Evolutionary conservation across 1,140 invertebrate species (phyloP).

Genomic region (Brachionus angularis): DNA sequence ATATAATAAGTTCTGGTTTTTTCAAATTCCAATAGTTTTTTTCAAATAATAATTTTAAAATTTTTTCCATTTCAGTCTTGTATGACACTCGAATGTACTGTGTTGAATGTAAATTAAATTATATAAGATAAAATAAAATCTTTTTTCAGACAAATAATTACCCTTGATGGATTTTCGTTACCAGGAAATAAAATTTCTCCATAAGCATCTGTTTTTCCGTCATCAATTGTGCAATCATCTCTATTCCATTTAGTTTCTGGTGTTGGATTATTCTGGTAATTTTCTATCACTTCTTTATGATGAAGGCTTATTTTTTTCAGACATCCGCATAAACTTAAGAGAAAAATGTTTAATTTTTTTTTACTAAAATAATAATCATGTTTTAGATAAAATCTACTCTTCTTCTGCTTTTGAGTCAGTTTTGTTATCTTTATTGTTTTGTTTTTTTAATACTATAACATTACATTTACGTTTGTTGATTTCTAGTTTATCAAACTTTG

Average conservation of each 20-base stretch:
- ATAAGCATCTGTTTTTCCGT: slow-evolving; percentile 21
- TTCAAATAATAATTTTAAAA: slow-evolving; percentile 51
- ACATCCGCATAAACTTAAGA: slow-evolving; percentile 1
- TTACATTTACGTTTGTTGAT: too few relatives aligned
- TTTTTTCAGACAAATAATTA: neutral
- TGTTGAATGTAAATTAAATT: neutral
- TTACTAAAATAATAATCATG: neutral
- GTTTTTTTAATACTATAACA: too few relatives aligned
- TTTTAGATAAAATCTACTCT: too few relatives aligned
- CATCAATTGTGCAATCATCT: slow-evolving; percentile 24
- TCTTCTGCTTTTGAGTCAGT: too few relatives aligned
- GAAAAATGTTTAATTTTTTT: neutral
- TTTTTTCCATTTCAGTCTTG: slow-evolving; percentile 49
- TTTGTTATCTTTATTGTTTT: neutral
- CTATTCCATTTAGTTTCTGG: neutral
- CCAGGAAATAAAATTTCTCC: slow-evolving; percentile 12
- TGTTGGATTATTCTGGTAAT: neutral
- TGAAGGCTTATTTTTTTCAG: neutral
- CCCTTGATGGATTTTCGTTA: neutral
- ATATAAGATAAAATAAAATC: neutral
- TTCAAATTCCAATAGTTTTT: slow-evolving; percentile 54
- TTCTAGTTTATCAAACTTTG: too few relatives aligned
- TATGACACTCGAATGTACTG: slow-evolving; percentile 56
- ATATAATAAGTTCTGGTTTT: slow-evolving; percentile 58
- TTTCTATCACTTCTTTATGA: neutral